Evolutionary conservation across 2,888 invertebrate species (phyloP), one percentile per base, ranked within the genome.

Genomic region (Caenorhabditis doughertyi): DNA sequence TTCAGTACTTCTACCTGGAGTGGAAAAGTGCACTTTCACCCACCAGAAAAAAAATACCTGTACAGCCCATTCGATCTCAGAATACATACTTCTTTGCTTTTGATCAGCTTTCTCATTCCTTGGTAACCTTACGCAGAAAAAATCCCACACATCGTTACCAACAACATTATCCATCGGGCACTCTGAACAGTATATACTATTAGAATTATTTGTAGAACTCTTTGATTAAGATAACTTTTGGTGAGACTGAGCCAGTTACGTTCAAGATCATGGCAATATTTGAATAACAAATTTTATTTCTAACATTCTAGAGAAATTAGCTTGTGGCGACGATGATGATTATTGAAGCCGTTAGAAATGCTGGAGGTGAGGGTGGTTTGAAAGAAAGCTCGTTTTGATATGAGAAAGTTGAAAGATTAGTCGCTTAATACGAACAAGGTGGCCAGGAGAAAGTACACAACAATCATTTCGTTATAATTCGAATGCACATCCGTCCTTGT

Each of bases 51-150:
- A 29, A 3, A 25, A 23, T 18, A 77, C 68, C 62, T 77, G 77
- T 8, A 49, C 49, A 16, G 39, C 16, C 79, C 79, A 79, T 23
- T 79, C 70, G 18, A 56, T 39, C 21, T 64, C 56, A 9, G 64
- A 64, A 29, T 18, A 23, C 3, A 21, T 8, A 8, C 29, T 27
- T 7, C 32, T 55, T 11, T 65, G 29, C 4, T 55, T 35, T 8
- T 39, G 23, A 1, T 51, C 13, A 0, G 27, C 55, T 8, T 23
- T 13, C 13, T 70, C 70, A 13, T 56, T 65, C 23, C 29, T 53
- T 35, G 73, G 73, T 2, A 64, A 23, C 7, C 27, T 8, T n/a
- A 64, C 64, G 47, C 62, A 53, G 56, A 71, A 79, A 18, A 79
- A 79, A 11, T 42, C 11, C 79, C 79, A 79, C 0, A 79, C 65